Base-by-base conservation (phyloP, 1,140 invertebrate genomes). In the Diplogasteroides magnus region DNA sequence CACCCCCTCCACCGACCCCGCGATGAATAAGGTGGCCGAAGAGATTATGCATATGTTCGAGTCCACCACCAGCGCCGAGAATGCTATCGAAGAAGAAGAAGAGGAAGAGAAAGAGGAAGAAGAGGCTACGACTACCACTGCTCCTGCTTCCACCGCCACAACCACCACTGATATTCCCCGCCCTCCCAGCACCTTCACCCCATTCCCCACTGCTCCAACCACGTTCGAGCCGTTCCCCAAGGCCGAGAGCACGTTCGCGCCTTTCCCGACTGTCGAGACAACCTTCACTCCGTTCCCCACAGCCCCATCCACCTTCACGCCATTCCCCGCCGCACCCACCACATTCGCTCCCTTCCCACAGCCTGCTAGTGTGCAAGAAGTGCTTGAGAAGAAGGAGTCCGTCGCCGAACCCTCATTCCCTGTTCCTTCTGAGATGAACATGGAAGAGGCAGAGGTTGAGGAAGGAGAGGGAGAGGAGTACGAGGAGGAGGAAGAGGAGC, bases 61-160 rank as follows among this genome's bases (percentile, higher is more conserved):
- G 13, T 23, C 28, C 23, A n/a, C 29, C 58, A 26, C 57, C 48
- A 13, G 6, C 14, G 64, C 58, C 19, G 64, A 63, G 55, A 66
- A 3, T 31, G 48, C 27, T 6, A 26, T 14, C 3, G 64, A 66
- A 66, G 64, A 66, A 26, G 64, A 61, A 13, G 26, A 64, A n/a
- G 11, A 23, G 27, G 64, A 58, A 25, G 64, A 66, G 58, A 48
- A 66, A 15, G 29, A 13, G 13, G 37, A 64, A 11, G 63, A 64
- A n/a, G 63, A 60, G n/a, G 48, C 58, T 65, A n/a, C 13, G 32
- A 15, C 28, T 28, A 28, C 6, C 28, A 28, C 15, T 31, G 11
- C 28, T 31, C 27, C n/a, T n/a, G n/a, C 2, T 14, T 48, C 64
- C 31, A 1, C 62, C 29, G 6, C 64, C 15, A 61, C 27, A 31